These are phyloP conservation scores for Cyphomyrus plagiostoma DNA, from an alignment of 2,113 vertebrate genomes.

Conservation along the genomic window DNA sequence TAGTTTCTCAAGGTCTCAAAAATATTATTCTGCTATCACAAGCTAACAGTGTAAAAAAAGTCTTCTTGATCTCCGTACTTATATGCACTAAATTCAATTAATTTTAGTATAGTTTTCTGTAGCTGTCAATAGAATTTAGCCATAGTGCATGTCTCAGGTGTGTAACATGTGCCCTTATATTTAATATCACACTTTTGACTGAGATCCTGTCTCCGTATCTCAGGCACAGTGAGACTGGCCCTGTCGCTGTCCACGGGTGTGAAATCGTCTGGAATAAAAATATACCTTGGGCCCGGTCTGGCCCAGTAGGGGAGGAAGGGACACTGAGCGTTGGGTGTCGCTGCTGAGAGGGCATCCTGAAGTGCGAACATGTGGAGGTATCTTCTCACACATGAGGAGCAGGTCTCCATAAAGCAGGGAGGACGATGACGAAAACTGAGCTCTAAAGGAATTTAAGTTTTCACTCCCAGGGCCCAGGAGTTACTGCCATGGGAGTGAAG, in stretches of 20 bases:
- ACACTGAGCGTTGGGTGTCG: background rate
- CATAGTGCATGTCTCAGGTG: background rate
- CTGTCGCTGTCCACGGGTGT: background rate
- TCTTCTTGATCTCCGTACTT: background rate
- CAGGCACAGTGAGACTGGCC: background rate
- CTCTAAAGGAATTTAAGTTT: background rate
- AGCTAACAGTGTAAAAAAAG: background rate
- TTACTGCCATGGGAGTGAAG: constrained; percentile 7
- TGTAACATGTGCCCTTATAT: background rate
- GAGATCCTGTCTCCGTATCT: background rate
- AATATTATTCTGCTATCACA: background rate
- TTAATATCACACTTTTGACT: background rate
- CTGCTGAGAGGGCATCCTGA: background rate
- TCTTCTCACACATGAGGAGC: background rate
- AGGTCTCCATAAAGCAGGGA: background rate
- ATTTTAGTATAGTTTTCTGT: background rate
- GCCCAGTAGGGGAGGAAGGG: background rate
- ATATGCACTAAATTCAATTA: background rate
- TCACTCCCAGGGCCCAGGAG: background rate
- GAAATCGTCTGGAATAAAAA: constrained; percentile 1
- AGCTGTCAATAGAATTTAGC: background rate
- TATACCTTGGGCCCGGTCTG: background rate
- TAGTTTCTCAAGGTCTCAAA: background rate
- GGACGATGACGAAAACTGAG: background rate
- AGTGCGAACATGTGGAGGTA: background rate